Conservation (phyloP, 2,113 vertebrate genomes). For the Paradoxurus hermaphroditus region DNA sequence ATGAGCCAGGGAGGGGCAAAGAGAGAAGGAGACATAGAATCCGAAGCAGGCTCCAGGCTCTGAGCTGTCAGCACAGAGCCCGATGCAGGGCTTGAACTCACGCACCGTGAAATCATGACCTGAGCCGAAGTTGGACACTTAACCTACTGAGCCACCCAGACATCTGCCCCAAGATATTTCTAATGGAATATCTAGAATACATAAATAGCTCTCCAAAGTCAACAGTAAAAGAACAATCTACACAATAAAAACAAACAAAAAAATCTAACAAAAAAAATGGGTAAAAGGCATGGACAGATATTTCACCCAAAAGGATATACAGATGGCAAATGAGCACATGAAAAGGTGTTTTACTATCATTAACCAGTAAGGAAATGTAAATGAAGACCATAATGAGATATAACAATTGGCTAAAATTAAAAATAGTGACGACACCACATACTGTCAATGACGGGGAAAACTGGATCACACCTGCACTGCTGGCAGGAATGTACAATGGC, state of each 20-base stretch:
- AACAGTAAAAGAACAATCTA: not conserved
- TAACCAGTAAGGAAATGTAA: not conserved
- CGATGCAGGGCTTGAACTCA: no score
- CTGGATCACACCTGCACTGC: not conserved
- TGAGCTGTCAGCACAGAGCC: no score
- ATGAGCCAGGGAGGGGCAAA: no score
- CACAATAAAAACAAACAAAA: not conserved
- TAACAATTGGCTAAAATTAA: not conserved
- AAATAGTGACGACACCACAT: not conserved
- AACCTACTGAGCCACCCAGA: no score
- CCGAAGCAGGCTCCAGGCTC: no score
- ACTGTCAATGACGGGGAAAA: not conserved
- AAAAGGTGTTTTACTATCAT: not conserved
- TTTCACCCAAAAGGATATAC: not conserved
- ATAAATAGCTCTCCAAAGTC: not conserved
- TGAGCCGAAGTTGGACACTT: no score
- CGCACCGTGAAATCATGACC: no score
- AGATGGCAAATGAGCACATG: not conserved
- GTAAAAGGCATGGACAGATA: not conserved
- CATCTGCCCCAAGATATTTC: not conserved
- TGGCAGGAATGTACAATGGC: not conserved
- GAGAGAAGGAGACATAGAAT: no score
- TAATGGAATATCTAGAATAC: not conserved
- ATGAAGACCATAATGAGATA: not conserved
- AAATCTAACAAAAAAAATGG: not conserved